Percentiles rank a stretch among this genome's conserved stretches.
These are phyloP conservation scores for Fragum sueziense DNA, from an alignment of 2,888 invertebrate genomes.

Conservation along the genomic window DNA sequence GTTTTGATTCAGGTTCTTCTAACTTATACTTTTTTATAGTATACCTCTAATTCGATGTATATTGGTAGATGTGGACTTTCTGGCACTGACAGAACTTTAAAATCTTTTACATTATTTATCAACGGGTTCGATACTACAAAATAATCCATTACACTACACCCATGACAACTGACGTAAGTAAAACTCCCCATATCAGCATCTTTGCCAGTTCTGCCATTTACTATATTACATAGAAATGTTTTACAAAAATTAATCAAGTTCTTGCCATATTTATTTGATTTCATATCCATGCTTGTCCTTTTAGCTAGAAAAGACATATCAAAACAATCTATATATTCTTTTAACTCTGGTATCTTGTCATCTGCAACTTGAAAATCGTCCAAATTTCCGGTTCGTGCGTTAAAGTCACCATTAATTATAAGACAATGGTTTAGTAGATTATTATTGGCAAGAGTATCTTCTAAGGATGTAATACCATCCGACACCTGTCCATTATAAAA, in stretches of 20 bases:
- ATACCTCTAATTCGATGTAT: neutral
- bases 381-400: neutral
- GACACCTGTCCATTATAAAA: neutral
- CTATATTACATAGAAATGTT: neutral
- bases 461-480: neutral
- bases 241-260: neutral
- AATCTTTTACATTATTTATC: neutral
- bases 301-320: no score
- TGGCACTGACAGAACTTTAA: neutral
- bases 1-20: no score
- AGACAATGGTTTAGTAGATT: neutral
- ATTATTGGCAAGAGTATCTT: slow-evolving; percentile 2
- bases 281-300: neutral
- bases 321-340: neutral
- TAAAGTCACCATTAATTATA: neutral
- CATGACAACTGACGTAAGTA: neutral
- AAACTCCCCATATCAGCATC: neutral
- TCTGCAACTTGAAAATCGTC: neutral
- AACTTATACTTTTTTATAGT: no score
- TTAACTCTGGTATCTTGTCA: neutral
- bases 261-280: neutral
- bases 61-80: neutral
- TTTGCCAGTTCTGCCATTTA: neutral
- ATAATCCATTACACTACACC: slow-evolving; percentile 15
- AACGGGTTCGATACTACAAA: neutral